A percentile compares a stretch with the other conserved stretches of the same genome.
Conservation (phyloP, 2,797 vertebrate species). For the Masticophis lateralis region DNA sequence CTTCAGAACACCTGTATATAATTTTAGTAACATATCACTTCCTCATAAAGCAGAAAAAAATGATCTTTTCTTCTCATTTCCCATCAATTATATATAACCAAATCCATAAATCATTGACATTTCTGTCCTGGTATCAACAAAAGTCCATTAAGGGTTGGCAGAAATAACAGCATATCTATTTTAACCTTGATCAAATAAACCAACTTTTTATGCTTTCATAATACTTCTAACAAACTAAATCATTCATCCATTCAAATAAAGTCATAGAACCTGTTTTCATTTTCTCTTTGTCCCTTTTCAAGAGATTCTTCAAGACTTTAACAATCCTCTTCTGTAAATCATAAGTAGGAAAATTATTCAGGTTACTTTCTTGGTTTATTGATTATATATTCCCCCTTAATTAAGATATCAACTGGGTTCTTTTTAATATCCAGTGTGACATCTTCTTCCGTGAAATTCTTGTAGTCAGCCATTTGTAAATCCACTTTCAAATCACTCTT, state of each 20-base stretch:
- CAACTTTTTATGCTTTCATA: not conserved
- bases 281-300: not conserved
- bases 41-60: not conserved
- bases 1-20: not conserved
- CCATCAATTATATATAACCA: not conserved
- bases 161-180: not conserved
- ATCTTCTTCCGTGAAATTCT: not conserved
- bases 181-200: not conserved
- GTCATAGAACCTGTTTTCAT: not conserved
- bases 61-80: not conserved
- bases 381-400: not conserved
- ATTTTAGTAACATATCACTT: not conserved
- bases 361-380: not conserved
- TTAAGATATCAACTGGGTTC: not conserved
- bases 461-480: not conserved
- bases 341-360: not conserved
- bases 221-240: not conserved
- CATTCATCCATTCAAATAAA: not conserved
- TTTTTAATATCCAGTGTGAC: not conserved
- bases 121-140: not conserved
- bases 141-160: not conserved
- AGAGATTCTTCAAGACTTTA: not conserved
- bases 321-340: not conserved
- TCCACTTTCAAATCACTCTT: not conserved
- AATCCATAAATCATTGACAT: not conserved